Base-by-base conservation (phyloP, 2,888 invertebrate species). In the Drosophila austrosaltans region DNA sequence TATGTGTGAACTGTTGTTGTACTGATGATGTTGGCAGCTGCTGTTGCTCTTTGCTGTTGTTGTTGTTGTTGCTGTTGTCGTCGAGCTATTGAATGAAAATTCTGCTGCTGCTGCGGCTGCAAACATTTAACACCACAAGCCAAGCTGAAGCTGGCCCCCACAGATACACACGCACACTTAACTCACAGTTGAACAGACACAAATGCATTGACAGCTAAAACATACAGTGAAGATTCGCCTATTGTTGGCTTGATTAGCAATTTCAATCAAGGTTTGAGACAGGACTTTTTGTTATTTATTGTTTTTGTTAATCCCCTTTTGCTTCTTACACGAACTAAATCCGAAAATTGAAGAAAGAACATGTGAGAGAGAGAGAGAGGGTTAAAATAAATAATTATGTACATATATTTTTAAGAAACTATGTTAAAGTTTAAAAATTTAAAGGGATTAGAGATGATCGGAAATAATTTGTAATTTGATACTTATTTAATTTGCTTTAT, bases 71-170 rank as follows among this genome's bases (percentile, higher is more conserved):
- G 75, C 64, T 72, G 80, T 62, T 69, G 61, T 60, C 67, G 78
- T 77, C 60, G 53, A 79, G 76, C 84, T 84, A 82, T 89, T 85
- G 89, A 85, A 85, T 85, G 87, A 85, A 85, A 79, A 57, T 83
- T 76, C 70, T 77, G 81, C 71, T 82, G 74, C 69, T 67, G 74
- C 69, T 67, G 67, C 76, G 78, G 79, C 88, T 86, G 88, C 88
- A 88, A 88, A 83, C 83, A 83, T 88, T 83, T 83, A 83, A 83
- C 83, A 88, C 83, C 79, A 86, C 78, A 82, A 86, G 86, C 83
- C 78, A 76, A 73, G 84, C 69, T 86, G 81, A 81, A 81, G 82
- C 85, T 82, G 75, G 86, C 78, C 76, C 70, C 71, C 76, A 83
- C 79, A 75, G 74, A 80, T 61, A 66, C 53, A 22, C 28, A 25